Conservation (phyloP, 2,113 vertebrate species). For the Chinchilla lanigera region DNA sequence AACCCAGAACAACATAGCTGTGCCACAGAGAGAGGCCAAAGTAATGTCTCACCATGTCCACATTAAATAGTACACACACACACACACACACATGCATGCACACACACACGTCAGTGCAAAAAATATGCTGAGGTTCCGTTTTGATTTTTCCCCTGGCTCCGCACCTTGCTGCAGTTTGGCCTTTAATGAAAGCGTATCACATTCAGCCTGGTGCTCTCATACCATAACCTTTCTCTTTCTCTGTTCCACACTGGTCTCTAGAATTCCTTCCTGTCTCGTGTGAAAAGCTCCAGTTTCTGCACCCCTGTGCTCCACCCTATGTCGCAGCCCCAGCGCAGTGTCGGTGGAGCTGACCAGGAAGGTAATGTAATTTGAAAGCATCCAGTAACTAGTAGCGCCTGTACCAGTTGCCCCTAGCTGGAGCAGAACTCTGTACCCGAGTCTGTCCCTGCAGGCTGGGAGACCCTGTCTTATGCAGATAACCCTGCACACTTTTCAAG, state of each 20-base stretch:
- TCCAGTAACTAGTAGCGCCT: not conserved
- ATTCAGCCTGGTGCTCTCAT: not conserved
- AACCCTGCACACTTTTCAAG: not conserved
- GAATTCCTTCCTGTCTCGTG: not conserved
- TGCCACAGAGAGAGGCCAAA: not conserved
- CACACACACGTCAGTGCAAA: not conserved
- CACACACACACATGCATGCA: not conserved
- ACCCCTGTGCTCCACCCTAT: not conserved
- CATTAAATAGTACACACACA: not conserved
- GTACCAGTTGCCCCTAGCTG: not conserved
- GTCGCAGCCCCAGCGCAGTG: not conserved
- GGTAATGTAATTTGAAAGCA: not conserved
- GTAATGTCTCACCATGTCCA: not conserved
- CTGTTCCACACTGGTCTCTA: not conserved
- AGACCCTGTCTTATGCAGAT: not conserved
- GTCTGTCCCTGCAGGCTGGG: not conserved
- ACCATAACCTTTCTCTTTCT: not conserved
- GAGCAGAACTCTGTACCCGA: not conserved
- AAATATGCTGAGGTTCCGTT: not conserved
- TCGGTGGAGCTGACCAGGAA: not conserved
- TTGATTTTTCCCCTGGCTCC: not conserved
- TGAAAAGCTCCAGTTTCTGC: not conserved
- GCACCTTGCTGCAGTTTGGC: not conserved
- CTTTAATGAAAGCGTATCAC: not conserved
- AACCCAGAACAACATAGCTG: not conserved